Base-by-base conservation (phyloP, 2,888 invertebrate genomes). In the Caenorhabditis japonica region DNA sequence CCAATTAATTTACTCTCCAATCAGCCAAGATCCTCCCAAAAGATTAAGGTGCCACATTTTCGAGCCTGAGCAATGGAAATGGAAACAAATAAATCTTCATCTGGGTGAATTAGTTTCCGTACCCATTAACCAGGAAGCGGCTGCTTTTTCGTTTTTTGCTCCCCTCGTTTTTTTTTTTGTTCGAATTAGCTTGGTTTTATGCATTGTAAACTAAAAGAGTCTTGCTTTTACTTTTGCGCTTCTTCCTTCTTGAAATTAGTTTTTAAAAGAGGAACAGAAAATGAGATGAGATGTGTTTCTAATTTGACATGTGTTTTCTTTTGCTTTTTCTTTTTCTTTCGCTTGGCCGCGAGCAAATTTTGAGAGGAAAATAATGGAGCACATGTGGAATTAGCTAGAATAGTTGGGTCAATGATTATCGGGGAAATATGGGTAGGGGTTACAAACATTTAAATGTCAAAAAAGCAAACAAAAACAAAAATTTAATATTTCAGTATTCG, bases 401-500 rank as follows among this genome's bases (percentile, higher is more conserved):
- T 23, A 21, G 43, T 43, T 43, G 13, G 13, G 43, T 13, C 1
- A 12, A 23, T 43, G n/a, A 34, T 34, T 44, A 23, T 49, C 10
- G 19, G 34, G 43, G 21, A 19, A 30, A 55, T 43, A n/a, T n/a
- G n/a, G n/a, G n/a, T n/a, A n/a, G n/a, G n/a, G n/a, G n/a, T n/a
- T n/a, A n/a, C 19, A 8, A 21, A 53, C 19, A 30, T 7, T 10
- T 25, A 27, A 47, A 39, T 25, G 34, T 21, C 49, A 34, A 27
- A 5, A 21, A 53, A 53, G 27, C 15, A n/a, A 4, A 25, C 8
- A 52, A 36, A 5, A 3, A 38, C 12, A 3, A 21, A 38, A 21
- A 25, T 34, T 39, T 2, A n/a, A 1, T 23, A 41, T 21, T 85
- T 75, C 79, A 86, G 86, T 87, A 30, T 87, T 87, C 75, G 87